Base-by-base conservation (phyloP, 2,797 vertebrate genomes). In the Sarcoramphus papa region DNA sequence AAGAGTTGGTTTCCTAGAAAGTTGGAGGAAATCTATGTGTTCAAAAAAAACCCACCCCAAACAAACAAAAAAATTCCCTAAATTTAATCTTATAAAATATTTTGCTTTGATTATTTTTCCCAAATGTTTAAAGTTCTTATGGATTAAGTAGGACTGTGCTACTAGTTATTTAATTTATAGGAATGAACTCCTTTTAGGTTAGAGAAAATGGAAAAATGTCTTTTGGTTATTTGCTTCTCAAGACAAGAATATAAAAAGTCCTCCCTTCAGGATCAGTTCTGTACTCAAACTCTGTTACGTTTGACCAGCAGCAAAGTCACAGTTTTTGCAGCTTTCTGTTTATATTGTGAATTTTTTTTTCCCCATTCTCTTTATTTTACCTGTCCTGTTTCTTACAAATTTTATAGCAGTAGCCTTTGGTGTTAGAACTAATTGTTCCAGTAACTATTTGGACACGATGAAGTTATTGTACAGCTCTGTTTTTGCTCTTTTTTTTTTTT, bases 391-490 rank as follows among this genome's bases (percentile, higher is more conserved):
- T n/a, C 28, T 67, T 62, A 2, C 0, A 21, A 53, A 25, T 60
- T 69, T 69, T 65, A 7, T 22, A 59, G 69, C 76, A 62, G 57
- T 65, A 68, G 48, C 65, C n/a, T 51, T 87, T 56, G 74, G 40
- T n/a, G 54, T 73, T 45, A 17, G 28, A 85, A 31, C 4, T 2
- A 3, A 2, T 45, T 28, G 43, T 56, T 54, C 12, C 30, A 4
- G 56, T n/a, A 47, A 15, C 2, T 40, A 7, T 48, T 56, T 41
- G 60, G 73, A 31, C 2, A 3, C 59, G 27, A 0, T 9, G 31
- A 27, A 73, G 12, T 45, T 40, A 1, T 3, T 43, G n/a, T 23
- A 9, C 0, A 0, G 14, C 41, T 59, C 45, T 31, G 17, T 1
- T 43, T 78, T 68, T 57, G 22, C 21, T 67, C 6, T 14, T 9